A percentile compares a stretch with the other conserved stretches of the same genome.
Conservation (phyloP, 2,113 vertebrate species). For the Gymnogyps californianus region DNA sequence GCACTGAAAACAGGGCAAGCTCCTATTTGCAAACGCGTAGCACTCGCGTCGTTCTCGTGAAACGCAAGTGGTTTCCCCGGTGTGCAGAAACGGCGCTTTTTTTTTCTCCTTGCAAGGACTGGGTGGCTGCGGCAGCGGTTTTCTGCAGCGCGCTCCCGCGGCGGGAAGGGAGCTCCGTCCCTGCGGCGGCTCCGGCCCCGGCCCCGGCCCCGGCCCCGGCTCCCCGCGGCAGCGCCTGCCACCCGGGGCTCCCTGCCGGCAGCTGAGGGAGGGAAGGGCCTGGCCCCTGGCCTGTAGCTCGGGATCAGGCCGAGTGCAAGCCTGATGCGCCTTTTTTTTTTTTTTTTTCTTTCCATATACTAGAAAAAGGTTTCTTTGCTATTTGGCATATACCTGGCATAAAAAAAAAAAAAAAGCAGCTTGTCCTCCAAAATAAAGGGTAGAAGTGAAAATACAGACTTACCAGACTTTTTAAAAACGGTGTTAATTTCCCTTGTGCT, state of each 20-base stretch:
- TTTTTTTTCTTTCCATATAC: not conserved
- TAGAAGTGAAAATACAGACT: not conserved
- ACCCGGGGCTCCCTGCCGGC: too few relatives aligned
- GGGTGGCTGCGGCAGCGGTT: not conserved
- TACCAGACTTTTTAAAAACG: not conserved
- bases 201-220: too few relatives aligned
- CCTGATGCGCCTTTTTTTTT: too few relatives aligned
- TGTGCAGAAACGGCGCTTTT: not conserved
- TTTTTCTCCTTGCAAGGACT: too few relatives aligned
- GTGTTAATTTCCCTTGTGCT: rapidly evolving
- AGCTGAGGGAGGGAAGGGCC: too few relatives aligned
- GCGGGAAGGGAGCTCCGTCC: too few relatives aligned
- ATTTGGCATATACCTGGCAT: rapidly evolving
- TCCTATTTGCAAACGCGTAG: rapidly evolving
- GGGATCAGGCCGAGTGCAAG: rapidly evolving
- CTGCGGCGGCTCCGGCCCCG: too few relatives aligned
- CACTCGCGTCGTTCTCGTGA: too few relatives aligned
- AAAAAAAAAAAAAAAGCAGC: not conserved
- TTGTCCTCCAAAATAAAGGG: not conserved
- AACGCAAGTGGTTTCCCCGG: too few relatives aligned
- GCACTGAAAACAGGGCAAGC: rapidly evolving
- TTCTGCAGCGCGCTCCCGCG: too few relatives aligned
- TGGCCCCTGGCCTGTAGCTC: too few relatives aligned
- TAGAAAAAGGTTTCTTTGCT: not conserved
- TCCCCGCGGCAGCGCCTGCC: too few relatives aligned